Percentiles rank a stretch among this genome's conserved stretches.
These are phyloP conservation scores for Sebastes nivosus DNA, from an alignment of 2,797 vertebrate species.

Conservation along the genomic window DNA sequence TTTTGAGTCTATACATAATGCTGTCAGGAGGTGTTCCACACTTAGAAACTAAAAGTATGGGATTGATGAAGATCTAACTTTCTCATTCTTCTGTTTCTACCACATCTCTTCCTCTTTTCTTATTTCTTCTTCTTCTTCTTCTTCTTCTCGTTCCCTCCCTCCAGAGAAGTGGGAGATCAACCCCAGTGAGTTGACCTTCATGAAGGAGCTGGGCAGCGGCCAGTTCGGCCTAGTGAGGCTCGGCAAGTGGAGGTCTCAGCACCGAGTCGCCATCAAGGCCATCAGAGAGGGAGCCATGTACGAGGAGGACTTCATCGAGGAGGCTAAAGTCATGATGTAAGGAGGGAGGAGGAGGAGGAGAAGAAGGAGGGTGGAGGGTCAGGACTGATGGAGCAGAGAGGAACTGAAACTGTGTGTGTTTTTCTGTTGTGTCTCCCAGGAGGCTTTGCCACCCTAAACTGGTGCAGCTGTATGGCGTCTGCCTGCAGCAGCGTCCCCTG, in stretches of 20 bases:
- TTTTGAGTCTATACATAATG: too few relatives aligned
- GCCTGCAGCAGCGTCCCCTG: slow-evolving; percentile 81
- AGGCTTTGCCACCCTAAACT: slow-evolving; percentile 86
- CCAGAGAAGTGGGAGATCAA: slow-evolving; percentile 33
- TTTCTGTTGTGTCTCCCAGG: slow-evolving; percentile 65
- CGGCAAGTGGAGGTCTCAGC: slow-evolving; percentile 82
- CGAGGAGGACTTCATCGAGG: slow-evolving; percentile 97
- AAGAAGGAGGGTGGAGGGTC: neutral
- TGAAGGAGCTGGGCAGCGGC: slow-evolving; percentile 87
- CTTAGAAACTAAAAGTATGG: too few relatives aligned
- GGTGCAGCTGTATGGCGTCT: slow-evolving; percentile 91
- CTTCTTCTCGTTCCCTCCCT: neutral
- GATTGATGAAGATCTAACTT: neutral
- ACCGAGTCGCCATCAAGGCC: slow-evolving; percentile 94
- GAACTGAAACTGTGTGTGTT: neutral
- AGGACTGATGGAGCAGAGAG: neutral
- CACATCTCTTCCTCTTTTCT: neutral
- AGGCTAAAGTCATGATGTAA: slow-evolving; percentile 98
- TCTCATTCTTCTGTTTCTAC: neutral
- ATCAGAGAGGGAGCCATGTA: slow-evolving; percentile 92
- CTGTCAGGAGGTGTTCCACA: too few relatives aligned
- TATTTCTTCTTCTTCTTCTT: neutral
- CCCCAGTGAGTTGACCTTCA: slow-evolving; percentile 83
- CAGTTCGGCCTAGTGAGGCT: slow-evolving; percentile 89
- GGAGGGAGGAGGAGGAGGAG: slow-evolving; percentile 82